Base-by-base conservation (phyloP, 53 echinoderm and acorn worm species). In the Actinopyga echinites region DNA sequence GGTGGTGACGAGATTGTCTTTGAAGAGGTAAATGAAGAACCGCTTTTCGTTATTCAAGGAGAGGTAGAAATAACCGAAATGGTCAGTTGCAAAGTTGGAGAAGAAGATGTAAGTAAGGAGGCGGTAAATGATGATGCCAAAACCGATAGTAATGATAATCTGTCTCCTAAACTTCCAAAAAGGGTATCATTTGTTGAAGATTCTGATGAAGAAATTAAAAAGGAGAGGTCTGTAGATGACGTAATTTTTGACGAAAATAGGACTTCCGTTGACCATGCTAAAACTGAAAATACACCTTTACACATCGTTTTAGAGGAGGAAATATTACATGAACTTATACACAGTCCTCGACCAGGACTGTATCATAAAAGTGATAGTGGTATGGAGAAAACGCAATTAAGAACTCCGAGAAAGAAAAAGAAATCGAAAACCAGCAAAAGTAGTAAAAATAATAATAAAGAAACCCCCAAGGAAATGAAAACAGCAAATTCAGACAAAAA, bases 331-430 rank as follows among this genome's bases (percentile, higher is more conserved):
- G 79, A 90, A 32, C 86, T 94, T 63, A 75, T 94, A 22, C 80
- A 59, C 38, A 87, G 94, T 65, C 89, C 94, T 37, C 83, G 94
- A 36, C 86, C 90, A 34, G 75, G 85, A 40, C 73, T 79, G 15
- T 80, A 60, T 57, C 59, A 44, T 30, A 52, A 44, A 19, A 83
- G 44, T 29, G 45, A 45, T 24, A 56, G 37, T 31, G 22, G 52
- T 12, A 59, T 52, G 38, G 56, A 66, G 8, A 74, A 83, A 30
- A 30, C 82, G 3, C 31, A 17, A 22, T 61, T 53, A 13, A 60
- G 33, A 35, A 53, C 28, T 54, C 60, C 30, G 26, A 61, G 65
- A 21, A 83, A 42, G 8, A 80, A 44, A 44, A 82, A 43, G 3
- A 67, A 83, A 52, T 59, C 61, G 19, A 83, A 75, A 8, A 34